Evolutionary conservation across 2,888 invertebrate genomes (phyloP), one percentile per base, ranked within the genome.

Genomic region (Hirtodrosophila trivittata): DNA sequence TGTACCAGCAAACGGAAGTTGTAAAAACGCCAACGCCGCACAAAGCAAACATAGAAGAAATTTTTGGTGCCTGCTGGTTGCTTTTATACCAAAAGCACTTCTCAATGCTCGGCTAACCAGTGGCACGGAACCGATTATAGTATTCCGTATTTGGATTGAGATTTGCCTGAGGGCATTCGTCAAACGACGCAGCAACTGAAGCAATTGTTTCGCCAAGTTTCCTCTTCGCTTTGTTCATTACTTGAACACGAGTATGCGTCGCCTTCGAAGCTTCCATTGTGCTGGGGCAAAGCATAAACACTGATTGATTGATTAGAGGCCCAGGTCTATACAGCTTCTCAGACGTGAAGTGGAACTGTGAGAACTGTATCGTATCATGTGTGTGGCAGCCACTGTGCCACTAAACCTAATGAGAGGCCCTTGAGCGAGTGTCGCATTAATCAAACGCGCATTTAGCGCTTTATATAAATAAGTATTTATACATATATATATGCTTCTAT

Each of bases 221-320:
- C 50, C 49, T 16, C 55, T 47, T 47, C 38, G 45, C 62, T 75
- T 64, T 70, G 71, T 78, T 86, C 83, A 78, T 66, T 73, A 72
- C n/a, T n/a, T n/a, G n/a, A n/a, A n/a, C n/a, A n/a, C 62, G 65
- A 46, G 37, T 45, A 46, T 47, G 41, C 57, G 55, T 32, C 33
- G 12, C 42, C 39, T 16, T 21, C 45, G 45, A 32, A 41, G 45
- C 74, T 12, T 47, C 52, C 56, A 65, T 72, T 70, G 69, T 59
- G 65, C 56, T 60, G 47, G 45, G 33, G 45, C 33, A 55, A 28
- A 67, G 75, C 64, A 78, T 81, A 78, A 78, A 70, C 85, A 85
- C 85, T 84, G 82, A 81, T 86, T 87, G 87, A 87, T 87, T 87
- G 87, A 87, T 87, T 87, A 87, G 84, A 87, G 84, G 77, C 75